Evolutionary conservation across 1,140 invertebrate genomes (phyloP), one percentile per base, ranked within the genome.

Genomic region (Procambarus virginalis): DNA sequence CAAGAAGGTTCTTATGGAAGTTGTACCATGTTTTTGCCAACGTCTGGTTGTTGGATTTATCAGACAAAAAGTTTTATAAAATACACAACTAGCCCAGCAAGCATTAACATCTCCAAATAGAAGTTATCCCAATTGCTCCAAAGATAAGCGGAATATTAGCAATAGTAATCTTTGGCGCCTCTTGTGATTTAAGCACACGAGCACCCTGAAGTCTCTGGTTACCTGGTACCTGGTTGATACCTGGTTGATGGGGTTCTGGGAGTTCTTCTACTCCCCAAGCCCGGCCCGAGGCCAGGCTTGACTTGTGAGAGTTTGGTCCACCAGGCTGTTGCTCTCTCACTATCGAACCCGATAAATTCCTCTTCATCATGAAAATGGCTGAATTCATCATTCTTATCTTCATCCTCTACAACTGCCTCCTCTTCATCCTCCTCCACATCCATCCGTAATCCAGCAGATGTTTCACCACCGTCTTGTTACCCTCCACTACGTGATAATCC

Each of bases 51-150:
- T 98, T 99, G 0, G 96, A 96, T 93, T 97, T 96, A 3, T 99
- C 99, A 46, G n/a, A 96, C 95, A 73, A 98, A 93, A 99, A 99
- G 93, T n/a, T 99, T 99, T 9, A 98, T 94, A 91, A 99, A 98
- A 94, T 99, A 99, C 0, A 98, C 96, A 20, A 97, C 93, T 0
- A 99, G 94, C 6, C 98, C 96, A 78, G 96, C 95, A 6, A 99
- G 95, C 95, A 99, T 97, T 10, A 99, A 93, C 93, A 98, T 97
- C 94, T 99, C 99, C 91, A 99, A 94, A 94, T 98, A 99, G 94
- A 99, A 99, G 90, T 97, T 98, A 92, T 99, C 98, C 99, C 98
- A 99, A 93, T 98, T 97, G 1, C 97, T 97, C 14, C 97, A 95
- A 58, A 98, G 95, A 94, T 97, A 79, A 97, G 94, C 48, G 98